Evolutionary conservation across 2,888 invertebrate genomes (phyloP), one percentile per base, ranked within the genome.

Genomic region (Macrophya annulata): DNA sequence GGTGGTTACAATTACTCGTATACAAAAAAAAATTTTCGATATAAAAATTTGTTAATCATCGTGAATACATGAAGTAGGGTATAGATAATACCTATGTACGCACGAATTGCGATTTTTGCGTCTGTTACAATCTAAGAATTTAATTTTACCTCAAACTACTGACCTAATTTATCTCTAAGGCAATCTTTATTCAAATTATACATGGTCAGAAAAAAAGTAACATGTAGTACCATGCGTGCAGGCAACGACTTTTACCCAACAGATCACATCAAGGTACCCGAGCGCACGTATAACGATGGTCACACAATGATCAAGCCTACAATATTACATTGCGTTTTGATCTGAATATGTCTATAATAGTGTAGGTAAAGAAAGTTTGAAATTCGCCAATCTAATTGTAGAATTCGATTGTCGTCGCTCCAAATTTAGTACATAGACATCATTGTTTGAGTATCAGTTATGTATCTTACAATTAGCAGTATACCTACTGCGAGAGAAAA

Each of bases 181-280:
- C 81, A 81, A 81, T 62, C 51, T 62, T 31, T 43, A 81, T 81
- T 81, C 43, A 40, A 62, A 62, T 81, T 37, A 81, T 37, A 43
- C 15, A 15, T 43, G 51, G 17, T 17, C 8, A 51, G n/a, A 21
- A 31, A 77, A 72, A 72, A 31, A 51, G 37, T 31, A 15, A n/a
- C 37, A 51, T 48, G 6, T 17, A 74, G 45, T 68, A 15, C 15
- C n/a, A n/a, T n/a, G 74, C n/a, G 31, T 15, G 45, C n/a, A n/a
- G n/a, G 45, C 74, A n/a, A 37, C 31, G 55, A 77, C 81, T 81
- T 81, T 81, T 81, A 81, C 81, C 81, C 62, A 81, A 9, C 6
- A 37, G 17, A 81, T 40, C 59, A 15, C n/a, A 43, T 40, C n/a
- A 59, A 62, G 74, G n/a, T 25, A 62, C 71, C 4, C 37, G 37